A percentile compares a stretch with the other conserved stretches of the same genome.
Conservation (phyloP, 2,113 vertebrate species). For the Monopterus albus region DNA sequence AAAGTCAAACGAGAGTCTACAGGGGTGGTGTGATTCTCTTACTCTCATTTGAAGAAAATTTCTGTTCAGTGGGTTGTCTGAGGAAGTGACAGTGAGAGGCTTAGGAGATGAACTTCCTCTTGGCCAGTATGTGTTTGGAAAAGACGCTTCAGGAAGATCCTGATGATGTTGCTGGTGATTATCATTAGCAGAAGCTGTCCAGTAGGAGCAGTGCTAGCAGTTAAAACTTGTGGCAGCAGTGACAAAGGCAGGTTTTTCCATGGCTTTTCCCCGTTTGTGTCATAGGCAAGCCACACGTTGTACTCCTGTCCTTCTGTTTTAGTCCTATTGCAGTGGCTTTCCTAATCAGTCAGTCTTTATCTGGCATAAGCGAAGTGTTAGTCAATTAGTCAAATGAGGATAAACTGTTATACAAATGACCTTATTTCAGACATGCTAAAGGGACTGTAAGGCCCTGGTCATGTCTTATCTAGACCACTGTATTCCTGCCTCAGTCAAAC, state of each 20-base stretch:
- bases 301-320: not conserved
- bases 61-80: not conserved
- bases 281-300: no score
- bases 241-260: no score
- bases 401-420: not conserved
- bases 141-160: conserved; percentile 10
- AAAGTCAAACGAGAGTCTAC: not conserved
- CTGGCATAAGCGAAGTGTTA: no score
- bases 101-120: conserved; percentile 14
- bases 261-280: no score
- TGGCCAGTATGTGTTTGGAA: not conserved
- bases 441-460: not conserved
- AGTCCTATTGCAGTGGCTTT: no score
- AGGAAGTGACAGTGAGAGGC: not conserved
- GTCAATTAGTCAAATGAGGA: not conserved
- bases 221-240: no score
- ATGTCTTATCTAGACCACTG: not conserved
- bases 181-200: not conserved
- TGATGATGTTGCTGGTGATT: not conserved
- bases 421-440: not conserved
- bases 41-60: conserved; percentile 6
- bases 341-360: no score
- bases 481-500: not conserved
- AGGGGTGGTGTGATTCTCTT: not conserved
- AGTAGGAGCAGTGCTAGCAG: not conserved